Evolutionary conservation across 2,888 invertebrate genomes (phyloP), one percentile per base, ranked within the genome.

Genomic region (Tachystola acroxantha): DNA sequence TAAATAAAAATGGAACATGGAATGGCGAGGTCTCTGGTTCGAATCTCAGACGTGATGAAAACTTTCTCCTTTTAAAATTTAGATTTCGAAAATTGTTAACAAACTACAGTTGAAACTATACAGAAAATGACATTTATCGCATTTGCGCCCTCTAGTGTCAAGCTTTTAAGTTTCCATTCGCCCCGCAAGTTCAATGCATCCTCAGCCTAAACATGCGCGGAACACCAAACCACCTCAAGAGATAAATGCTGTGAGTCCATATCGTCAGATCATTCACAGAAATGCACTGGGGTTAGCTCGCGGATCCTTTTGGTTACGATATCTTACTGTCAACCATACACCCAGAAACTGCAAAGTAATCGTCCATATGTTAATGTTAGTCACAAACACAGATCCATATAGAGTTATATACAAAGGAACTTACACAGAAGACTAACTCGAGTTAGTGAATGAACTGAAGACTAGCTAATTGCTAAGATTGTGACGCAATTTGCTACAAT

Each of bases 221-320:
- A 70, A 73, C 68, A 69, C 76, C 69, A 69, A 74, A 69, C 81
- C 84, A 85, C 85, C 86, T 86, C 73, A 67, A 58, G 56, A 65
- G 59, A 68, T 62, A 64, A 65, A 65, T 60, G 62, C 48, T 45
- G 59, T 42, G 53, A 60, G 57, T 67, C 78, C 79, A 62, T 59
- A 57, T 64, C 65, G 60, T 70, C 72, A 72, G 69, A 67, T 67
- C 84, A 89, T 91, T 94, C 96, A 97, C 80, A 98, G 94, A 89
- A 97, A 98, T 89, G 97, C 97, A 89, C 96, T 96, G 71, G 97
- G 96, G 89, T 97, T 96, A 89, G 96, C 96, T 62, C 96, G 91
- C 65, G 97, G 98, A 89, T 98, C 97, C 93, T 97, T 97, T 90
- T 97, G 97, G 89, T 98, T 98, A 88, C 98, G 94, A 91, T 96